phyloP scores from a whole-genome alignment of 2,888 invertebrate species.

The Prosapia bicincta region DNA sequence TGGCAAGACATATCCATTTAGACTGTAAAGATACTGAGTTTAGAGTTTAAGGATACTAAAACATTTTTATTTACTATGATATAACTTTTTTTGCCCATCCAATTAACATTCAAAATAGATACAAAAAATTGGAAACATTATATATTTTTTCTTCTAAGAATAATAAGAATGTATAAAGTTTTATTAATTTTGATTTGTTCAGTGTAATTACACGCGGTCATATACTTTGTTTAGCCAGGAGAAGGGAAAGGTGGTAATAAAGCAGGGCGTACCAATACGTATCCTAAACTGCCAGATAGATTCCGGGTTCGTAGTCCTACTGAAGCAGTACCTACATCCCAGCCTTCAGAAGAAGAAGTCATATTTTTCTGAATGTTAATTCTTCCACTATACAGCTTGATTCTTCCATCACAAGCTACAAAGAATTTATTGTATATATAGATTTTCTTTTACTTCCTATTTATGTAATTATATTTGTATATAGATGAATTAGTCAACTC shows the following conservation, averaged over 20 bases:
- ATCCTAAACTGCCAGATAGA: conserved; percentile 67
- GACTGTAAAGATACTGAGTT: too few species aligned
- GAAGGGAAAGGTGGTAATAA: conserved; percentile 37
- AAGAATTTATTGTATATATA: neutral
- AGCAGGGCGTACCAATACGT: conserved; percentile 60
- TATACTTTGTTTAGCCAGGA: conserved; percentile 8
- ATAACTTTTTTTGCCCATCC: too few species aligned
- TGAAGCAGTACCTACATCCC: conserved; percentile 37
- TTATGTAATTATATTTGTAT: neutral
- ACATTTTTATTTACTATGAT: too few species aligned
- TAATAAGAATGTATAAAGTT: too few species aligned
- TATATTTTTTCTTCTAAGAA: too few species aligned
- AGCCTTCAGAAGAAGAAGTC: conserved; percentile 40
- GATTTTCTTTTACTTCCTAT: neutral
- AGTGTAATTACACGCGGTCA: too few species aligned
- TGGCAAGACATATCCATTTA: too few species aligned
- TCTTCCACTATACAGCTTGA: too few species aligned
- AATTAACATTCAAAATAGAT: too few species aligned
- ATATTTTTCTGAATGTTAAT: conserved; percentile 41
- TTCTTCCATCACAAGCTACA: neutral
- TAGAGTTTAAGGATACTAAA: too few species aligned
- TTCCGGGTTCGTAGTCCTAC: conserved; percentile 60
- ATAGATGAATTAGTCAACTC: neutral
- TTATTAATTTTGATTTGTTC: too few species aligned
- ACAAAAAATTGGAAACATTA: too few species aligned